Conservation (phyloP, 2,113 vertebrate species). For the Pygoscelis adeliae region DNA sequence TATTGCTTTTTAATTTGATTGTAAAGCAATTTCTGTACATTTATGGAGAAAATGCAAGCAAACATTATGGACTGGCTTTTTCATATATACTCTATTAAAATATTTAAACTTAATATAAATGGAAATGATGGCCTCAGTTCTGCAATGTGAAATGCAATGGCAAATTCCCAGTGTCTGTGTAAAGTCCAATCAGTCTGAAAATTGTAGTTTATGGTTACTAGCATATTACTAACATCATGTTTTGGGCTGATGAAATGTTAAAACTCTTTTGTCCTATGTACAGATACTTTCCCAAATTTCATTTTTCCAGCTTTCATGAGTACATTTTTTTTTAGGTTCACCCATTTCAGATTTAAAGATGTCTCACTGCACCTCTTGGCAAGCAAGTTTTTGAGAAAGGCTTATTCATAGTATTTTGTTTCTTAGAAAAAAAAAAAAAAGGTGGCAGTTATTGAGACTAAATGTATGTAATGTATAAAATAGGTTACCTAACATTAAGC, state of each 20-base stretch:
- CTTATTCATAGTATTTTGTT: background rate
- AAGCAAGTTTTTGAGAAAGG: background rate
- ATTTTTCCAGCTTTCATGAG: background rate
- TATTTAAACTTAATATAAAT: background rate
- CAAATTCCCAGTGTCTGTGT: background rate
- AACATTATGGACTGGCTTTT: background rate
- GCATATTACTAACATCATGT: background rate
- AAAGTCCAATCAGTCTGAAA: background rate
- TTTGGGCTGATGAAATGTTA: background rate
- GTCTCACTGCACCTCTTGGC: background rate
- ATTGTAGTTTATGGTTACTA: background rate
- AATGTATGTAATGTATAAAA: background rate
- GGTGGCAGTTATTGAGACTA: background rate
- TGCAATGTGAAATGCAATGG: background rate
- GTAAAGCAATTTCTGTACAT: background rate
- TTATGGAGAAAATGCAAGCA: background rate
- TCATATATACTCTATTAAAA: background rate
- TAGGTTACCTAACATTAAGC: background rate
- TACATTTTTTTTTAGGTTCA: background rate
- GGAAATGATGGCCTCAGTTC: background rate
- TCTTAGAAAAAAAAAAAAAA: background rate
- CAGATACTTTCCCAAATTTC: background rate
- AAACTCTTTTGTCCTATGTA: background rate
- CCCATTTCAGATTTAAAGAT: background rate
- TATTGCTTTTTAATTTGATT: background rate